Evolutionary conservation across 2,797 vertebrate genomes (phyloP).

Genomic region (Phalloptychus januarius): DNA sequence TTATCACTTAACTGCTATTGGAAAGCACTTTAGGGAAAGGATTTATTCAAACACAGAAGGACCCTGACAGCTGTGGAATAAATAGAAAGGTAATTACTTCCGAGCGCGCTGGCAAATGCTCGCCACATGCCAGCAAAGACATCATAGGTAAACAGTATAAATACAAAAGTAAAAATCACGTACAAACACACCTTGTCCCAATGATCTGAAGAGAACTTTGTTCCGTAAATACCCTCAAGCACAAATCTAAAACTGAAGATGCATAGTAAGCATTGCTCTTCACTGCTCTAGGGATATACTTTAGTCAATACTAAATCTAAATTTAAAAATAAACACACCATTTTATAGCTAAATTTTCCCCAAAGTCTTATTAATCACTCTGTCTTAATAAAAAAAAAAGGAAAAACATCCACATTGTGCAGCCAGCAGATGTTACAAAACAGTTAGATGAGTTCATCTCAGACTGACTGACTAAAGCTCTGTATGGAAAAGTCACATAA

Average conservation of each 20-base stretch:
- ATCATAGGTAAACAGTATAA: slow-evolving; percentile 15
- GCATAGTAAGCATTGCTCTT: slow-evolving; percentile 26
- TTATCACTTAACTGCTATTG: slow-evolving; percentile 58
- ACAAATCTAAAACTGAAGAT: slow-evolving; percentile 25
- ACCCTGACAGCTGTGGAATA: slow-evolving; percentile 55
- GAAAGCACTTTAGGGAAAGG: slow-evolving; percentile 47
- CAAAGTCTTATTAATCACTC: slow-evolving; percentile 63
- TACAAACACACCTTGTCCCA: slow-evolving; percentile 5
- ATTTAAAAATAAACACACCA: slow-evolving; percentile 25
- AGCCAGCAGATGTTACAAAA: slow-evolving; percentile 54
- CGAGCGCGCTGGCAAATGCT: slow-evolving; percentile 23
- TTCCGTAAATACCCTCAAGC: slow-evolving; percentile 13
- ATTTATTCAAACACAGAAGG: slow-evolving; percentile 45
- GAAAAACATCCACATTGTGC: slow-evolving; percentile 43
- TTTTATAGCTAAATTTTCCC: slow-evolving; percentile 60
- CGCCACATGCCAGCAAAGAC: slow-evolving; percentile 7
- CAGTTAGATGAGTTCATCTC: slow-evolving; percentile 30
- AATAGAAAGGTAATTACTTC: slow-evolving; percentile 54
- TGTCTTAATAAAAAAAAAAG: slow-evolving; percentile 49
- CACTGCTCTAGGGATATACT: slow-evolving; percentile 30
- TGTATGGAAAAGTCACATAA: slow-evolving; percentile 67
- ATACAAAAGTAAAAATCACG: slow-evolving; percentile 9
- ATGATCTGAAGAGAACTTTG: slow-evolving; percentile 23
- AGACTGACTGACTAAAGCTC: slow-evolving; percentile 50
- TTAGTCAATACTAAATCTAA: slow-evolving; percentile 35